Percentiles rank a stretch among this genome's conserved stretches.
These are phyloP conservation scores for Dione vanillae DNA, from an alignment of 2,888 invertebrate species.

Conservation along the genomic window DNA sequence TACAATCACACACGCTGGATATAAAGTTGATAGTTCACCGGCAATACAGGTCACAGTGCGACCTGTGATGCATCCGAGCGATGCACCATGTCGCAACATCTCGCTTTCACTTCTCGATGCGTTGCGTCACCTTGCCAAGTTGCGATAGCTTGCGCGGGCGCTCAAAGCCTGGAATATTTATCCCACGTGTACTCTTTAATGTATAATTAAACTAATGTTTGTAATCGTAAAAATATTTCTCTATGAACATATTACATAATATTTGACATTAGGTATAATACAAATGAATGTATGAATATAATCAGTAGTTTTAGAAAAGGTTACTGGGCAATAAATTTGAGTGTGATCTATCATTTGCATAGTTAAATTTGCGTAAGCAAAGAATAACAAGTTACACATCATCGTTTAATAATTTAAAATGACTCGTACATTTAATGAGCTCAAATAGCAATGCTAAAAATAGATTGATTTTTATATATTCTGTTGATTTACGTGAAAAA, in stretches of 20 bases:
- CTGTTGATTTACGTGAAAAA: constrained; percentile 1
- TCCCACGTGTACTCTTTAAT: constrained; percentile 44
- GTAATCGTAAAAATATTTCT: constrained; percentile 4
- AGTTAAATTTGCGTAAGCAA: neutral
- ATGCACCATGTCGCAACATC: constrained; percentile 77
- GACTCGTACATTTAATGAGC: neutral
- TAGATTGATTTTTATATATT: neutral
- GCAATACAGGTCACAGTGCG: constrained; percentile 51
- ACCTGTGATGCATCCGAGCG: constrained; percentile 72
- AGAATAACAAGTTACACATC: neutral
- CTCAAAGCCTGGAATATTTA: constrained; percentile 41
- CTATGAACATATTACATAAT: neutral
- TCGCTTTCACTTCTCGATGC: constrained; percentile 73
- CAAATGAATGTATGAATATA: neutral
- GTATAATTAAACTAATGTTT: constrained; percentile 10
- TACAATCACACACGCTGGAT: constrained; percentile 25
- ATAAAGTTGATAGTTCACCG: constrained; percentile 46
- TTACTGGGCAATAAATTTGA: neutral
- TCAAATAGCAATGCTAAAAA: neutral
- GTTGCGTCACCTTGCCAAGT: constrained; percentile 62
- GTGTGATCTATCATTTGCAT: neutral
- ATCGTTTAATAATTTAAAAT: neutral
- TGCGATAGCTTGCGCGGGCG: constrained; percentile 52
- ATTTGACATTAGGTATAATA: neutral
- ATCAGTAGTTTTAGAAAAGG: constrained; percentile 2